Percentiles rank a stretch among this genome's conserved stretches.
phyloP scores from a whole-genome alignment of 2,797 vertebrate genomes.

The Sebastes taczanowskii region DNA sequence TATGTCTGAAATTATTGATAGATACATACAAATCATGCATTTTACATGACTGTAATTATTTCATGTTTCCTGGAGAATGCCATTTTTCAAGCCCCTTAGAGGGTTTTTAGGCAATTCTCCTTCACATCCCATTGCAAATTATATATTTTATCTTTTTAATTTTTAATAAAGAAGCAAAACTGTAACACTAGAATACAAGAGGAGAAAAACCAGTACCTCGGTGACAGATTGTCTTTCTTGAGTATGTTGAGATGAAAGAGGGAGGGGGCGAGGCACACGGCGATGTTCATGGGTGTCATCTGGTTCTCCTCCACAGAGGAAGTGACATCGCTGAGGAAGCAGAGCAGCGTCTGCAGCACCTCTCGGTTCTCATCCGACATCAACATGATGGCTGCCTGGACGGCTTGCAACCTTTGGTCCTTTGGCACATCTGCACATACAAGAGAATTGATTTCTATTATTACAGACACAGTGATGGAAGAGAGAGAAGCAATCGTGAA shows the following conservation, averaged over 20 bases:
- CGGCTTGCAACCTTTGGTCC: conserved; percentile 93
- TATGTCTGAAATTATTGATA: no score
- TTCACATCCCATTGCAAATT: no score
- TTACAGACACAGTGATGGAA: background rate
- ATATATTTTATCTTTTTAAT: no score
- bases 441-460: conserved; percentile 3
- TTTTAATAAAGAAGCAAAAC: no score
- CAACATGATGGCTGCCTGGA: conserved; percentile 94
- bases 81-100: no score
- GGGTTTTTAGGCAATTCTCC: no score
- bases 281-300: conserved; percentile 98
- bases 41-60: no score
- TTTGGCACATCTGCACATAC: conserved; percentile 89
- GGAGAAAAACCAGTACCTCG: conserved; percentile 80
- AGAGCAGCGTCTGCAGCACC: conserved; percentile 93
- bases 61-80: no score
- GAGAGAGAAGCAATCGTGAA: background rate
- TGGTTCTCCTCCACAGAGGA: conserved; percentile 95
- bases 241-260: conserved; percentile 97
- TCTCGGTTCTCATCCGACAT: conserved; percentile 98
- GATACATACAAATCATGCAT: no score
- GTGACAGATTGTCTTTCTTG: conserved; percentile 94
- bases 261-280: conserved; percentile 96
- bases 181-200: background rate
- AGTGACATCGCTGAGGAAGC: conserved; percentile 94